phyloP scores from a whole-genome alignment of 2,888 invertebrate genomes.

The Rhingia rostrata region DNA sequence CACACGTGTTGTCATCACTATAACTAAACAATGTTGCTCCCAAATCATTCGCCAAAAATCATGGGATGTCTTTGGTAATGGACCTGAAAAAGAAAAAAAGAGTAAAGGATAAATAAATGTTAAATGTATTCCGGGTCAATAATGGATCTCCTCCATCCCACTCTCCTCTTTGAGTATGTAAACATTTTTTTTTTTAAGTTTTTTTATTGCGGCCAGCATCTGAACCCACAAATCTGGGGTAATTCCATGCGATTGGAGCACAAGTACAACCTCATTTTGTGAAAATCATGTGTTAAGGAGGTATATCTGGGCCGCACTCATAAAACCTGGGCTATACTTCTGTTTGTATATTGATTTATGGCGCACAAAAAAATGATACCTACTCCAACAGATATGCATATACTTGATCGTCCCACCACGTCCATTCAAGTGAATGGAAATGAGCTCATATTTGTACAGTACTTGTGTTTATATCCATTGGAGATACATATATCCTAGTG shows the following conservation, averaged over 20 bases:
- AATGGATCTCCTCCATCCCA: background rate
- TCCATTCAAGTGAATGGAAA: conserved; percentile 29
- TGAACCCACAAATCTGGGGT: conserved; percentile 11
- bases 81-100: conserved; percentile 85
- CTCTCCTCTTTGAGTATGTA: too few relatives aligned
- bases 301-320: conserved; percentile 41
- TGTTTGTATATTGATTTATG: conserved; percentile 60
- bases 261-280: conserved; percentile 53
- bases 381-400: background rate
- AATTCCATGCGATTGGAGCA: conserved; percentile 32
- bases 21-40: conserved; percentile 95
- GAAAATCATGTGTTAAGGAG: conserved; percentile 15
- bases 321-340: conserved; percentile 4
- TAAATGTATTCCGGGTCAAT: conserved; percentile 28
- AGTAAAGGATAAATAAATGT: conserved; percentile 33
- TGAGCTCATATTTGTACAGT: conserved; percentile 6
- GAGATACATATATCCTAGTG: conserved; percentile 10
- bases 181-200: background rate
- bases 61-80: conserved; percentile 94
- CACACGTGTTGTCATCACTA: conserved; percentile 97
- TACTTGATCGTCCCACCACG: too few relatives aligned
- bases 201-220: background rate
- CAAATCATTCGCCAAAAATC: conserved; percentile 99
- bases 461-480: conserved; percentile 8
- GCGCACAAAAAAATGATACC: conserved; percentile 2